phyloP scores from a whole-genome alignment of 1,140 invertebrate species.

The Vollenhovia emeryi region DNA sequence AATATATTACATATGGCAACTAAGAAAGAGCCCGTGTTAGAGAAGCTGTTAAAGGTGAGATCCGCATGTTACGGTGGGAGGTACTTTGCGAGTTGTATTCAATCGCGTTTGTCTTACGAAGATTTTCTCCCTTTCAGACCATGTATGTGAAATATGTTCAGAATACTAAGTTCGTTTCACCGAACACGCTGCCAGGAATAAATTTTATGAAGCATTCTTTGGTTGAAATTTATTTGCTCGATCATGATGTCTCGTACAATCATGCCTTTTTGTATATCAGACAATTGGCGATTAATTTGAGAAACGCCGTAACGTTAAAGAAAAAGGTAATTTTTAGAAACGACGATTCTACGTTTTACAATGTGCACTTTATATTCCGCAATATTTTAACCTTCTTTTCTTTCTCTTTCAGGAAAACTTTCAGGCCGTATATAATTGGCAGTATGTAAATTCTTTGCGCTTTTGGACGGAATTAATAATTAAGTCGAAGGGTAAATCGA shows the following conservation, averaged over 20 bases:
- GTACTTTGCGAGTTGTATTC: not conserved
- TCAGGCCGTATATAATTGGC: constrained; percentile 99
- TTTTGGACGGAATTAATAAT: constrained; percentile 95
- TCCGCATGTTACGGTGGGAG: constrained; percentile 8
- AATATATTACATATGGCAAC: constrained; percentile 93
- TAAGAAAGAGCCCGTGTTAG: constrained; percentile 88
- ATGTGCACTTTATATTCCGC: not conserved
- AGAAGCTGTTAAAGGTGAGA: constrained; percentile 91
- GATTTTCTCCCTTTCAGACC: constrained; percentile 81
- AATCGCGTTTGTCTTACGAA: not conserved
- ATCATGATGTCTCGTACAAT: constrained; percentile 92
- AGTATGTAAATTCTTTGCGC: constrained; percentile 96
- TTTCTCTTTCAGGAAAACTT: constrained; percentile 89
- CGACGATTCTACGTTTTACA: not conserved
- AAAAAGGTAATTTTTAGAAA: constrained; percentile 88
- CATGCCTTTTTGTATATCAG: constrained; percentile 98
- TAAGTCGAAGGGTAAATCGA: constrained; percentile 88
- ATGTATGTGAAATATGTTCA: constrained; percentile 98
- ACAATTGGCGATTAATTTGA: constrained; percentile 97
- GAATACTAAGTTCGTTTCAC: constrained; percentile 97
- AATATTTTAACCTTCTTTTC: not conserved
- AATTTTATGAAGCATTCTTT: constrained; percentile 98
- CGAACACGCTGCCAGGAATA: constrained; percentile 94
- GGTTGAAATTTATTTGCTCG: constrained; percentile 95
- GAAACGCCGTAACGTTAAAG: constrained; percentile 97